phyloP scores from a whole-genome alignment of 2,113 vertebrate species.

The Fregetta grallaria region DNA sequence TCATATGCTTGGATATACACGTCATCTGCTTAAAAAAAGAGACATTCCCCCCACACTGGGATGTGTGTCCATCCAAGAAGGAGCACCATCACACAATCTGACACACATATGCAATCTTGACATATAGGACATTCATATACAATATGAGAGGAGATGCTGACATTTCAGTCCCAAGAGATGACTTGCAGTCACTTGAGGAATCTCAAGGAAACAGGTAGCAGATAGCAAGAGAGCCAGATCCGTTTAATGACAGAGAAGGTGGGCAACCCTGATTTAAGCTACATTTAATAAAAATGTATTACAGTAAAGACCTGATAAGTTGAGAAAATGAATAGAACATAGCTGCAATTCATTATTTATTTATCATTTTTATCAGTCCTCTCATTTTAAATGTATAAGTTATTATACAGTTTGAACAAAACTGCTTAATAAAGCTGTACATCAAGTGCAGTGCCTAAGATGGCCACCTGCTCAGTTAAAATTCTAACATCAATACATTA shows the following conservation, averaged over 20 bases:
- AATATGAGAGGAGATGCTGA: not conserved
- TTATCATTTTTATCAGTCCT: slow-evolving; percentile 39
- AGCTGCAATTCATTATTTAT: slow-evolving; percentile 31
- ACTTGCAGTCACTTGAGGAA: not conserved
- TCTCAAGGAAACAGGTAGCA: not conserved
- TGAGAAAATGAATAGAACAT: not conserved
- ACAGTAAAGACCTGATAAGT: not conserved
- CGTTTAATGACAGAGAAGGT: not conserved
- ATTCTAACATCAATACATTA: not conserved
- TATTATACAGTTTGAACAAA: slow-evolving; percentile 9
- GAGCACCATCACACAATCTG: not conserved
- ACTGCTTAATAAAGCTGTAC: not conserved
- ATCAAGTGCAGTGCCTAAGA: not conserved
- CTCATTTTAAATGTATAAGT: slow-evolving; percentile 30
- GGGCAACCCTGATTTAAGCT: not conserved
- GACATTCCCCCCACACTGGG: no score
- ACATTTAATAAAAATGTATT: not conserved
- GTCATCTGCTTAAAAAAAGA: not conserved
- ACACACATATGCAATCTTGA: not conserved
- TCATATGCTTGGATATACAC: not conserved
- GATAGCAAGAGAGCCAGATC: not conserved
- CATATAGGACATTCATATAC: accelerated
- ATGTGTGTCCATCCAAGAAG: not conserved
- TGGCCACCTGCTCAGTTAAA: not conserved
- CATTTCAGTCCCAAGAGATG: not conserved